Evolutionary conservation across 2,888 invertebrate genomes (phyloP).

Genomic region (Eulithis prunata): DNA sequence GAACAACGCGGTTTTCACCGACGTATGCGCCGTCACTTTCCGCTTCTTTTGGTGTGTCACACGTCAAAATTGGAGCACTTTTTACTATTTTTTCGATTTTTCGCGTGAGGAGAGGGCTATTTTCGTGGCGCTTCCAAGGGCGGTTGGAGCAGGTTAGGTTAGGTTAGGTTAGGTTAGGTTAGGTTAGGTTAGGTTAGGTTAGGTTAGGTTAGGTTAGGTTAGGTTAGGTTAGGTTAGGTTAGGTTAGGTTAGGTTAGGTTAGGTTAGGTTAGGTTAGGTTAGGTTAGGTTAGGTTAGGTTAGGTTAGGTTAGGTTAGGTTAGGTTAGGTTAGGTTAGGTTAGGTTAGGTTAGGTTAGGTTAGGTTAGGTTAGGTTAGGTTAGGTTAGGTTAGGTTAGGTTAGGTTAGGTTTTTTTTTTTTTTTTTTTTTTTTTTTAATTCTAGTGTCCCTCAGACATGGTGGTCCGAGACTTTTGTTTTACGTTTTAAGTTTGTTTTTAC

Average conservation of each 20-base stretch:
- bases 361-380: slow-evolving; percentile 29
- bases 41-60: no score
- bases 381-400: slow-evolving; percentile 32
- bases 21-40: no score
- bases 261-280: slow-evolving; percentile 33
- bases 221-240: slow-evolving; percentile 30
- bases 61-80: no score
- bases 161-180: slow-evolving; percentile 36
- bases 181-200: slow-evolving; percentile 37
- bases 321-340: slow-evolving; percentile 33
- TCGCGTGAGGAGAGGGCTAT: no score
- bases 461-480: no score
- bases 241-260: slow-evolving; percentile 29
- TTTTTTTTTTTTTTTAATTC: no score
- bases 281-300: slow-evolving; percentile 30
- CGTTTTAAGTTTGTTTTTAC: no score
- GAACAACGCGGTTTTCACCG: no score
- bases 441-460: no score
- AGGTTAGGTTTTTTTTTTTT: no score
- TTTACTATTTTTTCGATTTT: no score
- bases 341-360: slow-evolving; percentile 32
- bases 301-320: slow-evolving; percentile 31
- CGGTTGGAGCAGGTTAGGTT: slow-evolving; percentile 33
- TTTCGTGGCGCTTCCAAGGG: no score
- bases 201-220: slow-evolving; percentile 28